Evolutionary conservation across 2,113 vertebrate genomes (phyloP).

Genomic region (Peromyscus maniculatus): DNA sequence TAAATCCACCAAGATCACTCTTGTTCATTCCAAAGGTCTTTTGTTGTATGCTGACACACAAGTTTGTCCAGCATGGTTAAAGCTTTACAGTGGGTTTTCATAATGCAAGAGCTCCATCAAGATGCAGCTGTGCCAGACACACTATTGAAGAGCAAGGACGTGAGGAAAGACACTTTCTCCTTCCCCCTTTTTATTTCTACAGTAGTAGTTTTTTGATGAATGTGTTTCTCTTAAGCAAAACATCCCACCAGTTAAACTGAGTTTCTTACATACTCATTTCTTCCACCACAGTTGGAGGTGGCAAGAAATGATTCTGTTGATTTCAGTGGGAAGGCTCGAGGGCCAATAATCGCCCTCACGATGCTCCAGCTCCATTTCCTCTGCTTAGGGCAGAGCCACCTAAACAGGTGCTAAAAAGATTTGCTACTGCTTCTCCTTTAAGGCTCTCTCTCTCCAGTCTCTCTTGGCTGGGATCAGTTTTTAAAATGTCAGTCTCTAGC

Average conservation of each 20-base stretch:
- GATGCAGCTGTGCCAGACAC: not conserved
- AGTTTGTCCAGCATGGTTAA: not conserved
- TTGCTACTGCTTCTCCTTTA: constrained; percentile 12
- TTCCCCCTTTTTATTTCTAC: constrained; percentile 8
- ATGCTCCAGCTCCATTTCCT: not conserved
- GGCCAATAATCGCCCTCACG: not conserved
- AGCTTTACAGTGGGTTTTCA: not conserved
- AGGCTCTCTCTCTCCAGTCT: not conserved
- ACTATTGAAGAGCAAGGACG: not conserved
- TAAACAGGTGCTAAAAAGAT: not conserved
- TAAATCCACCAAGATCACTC: not conserved
- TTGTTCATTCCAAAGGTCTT: not conserved
- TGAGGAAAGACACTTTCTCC: not conserved
- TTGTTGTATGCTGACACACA: not conserved
- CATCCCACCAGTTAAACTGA: not conserved
- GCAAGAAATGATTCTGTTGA: not conserved
- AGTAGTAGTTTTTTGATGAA: not conserved
- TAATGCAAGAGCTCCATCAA: not conserved
- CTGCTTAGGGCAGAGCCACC: not conserved
- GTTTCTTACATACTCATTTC: constrained; percentile 7
- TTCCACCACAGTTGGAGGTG: not conserved
- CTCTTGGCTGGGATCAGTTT: not conserved
- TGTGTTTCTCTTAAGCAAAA: constrained; percentile 23
- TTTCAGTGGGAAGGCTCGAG: not conserved
- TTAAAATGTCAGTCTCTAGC: not conserved